These are phyloP conservation scores for Drosophila parabipectinata DNA, from an alignment of 1,140 invertebrate genomes.

Conservation along the genomic window DNA sequence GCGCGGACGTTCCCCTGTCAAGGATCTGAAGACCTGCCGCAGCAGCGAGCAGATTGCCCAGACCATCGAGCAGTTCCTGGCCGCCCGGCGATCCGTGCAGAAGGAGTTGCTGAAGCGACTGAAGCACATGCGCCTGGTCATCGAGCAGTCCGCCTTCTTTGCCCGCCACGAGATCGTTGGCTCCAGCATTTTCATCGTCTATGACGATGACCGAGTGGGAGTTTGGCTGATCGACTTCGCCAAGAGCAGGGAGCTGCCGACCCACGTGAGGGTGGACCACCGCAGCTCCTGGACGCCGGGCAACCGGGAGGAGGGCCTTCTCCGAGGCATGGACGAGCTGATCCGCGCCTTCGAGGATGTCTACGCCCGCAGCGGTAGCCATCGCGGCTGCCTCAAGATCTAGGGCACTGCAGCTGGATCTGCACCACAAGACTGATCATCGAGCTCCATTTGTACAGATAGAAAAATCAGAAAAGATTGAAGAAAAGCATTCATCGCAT, in stretches of 20 bases:
- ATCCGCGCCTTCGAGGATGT: conserved; percentile 85
- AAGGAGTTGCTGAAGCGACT: conserved; percentile 90
- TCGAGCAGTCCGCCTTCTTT: conserved; percentile 95
- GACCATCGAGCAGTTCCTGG: conserved; percentile 92
- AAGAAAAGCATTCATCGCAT: conserved; percentile 35
- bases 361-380: conserved; percentile 61
- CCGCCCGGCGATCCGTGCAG: conserved; percentile 87
- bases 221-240: conserved; percentile 99
- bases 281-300: conserved; percentile 92
- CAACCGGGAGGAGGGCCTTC: conserved; percentile 97
- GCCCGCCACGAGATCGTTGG: conserved; percentile 96
- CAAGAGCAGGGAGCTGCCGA: conserved; percentile 92
- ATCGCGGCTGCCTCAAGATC: conserved; percentile 76
- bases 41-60: conserved; percentile 90
- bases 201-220: conserved; percentile 93
- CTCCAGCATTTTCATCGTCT: conserved; percentile 96
- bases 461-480: conserved; percentile 12
- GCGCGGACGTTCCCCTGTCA: conserved; percentile 89
- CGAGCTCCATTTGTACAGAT: conserved; percentile 43
- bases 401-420: conserved; percentile 45
- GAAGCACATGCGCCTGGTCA: conserved; percentile 89
- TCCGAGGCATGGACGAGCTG: conserved; percentile 95
- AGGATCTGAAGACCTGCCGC: conserved; percentile 91
- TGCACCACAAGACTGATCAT: conserved; percentile 66
- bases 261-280: conserved; percentile 90